phyloP scores from a whole-genome alignment of 1,140 invertebrate species.

The Aradophagus sp. region DNA sequence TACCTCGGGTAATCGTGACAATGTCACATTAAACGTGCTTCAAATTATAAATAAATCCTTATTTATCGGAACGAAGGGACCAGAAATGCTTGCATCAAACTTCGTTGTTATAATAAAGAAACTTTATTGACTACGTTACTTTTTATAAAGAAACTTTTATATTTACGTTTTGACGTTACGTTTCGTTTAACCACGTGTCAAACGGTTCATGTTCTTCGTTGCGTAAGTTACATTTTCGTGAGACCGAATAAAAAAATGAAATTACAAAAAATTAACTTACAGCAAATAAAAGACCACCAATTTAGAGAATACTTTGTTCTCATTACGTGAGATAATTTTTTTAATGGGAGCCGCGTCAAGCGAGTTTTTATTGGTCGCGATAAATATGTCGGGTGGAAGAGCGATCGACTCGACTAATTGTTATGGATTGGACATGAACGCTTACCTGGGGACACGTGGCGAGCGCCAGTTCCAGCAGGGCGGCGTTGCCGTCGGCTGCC shows the following conservation, averaged over 20 bases:
- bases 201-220: not conserved
- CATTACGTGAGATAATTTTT: slow-evolving; percentile 7
- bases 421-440: slow-evolving; percentile 7
- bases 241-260: not conserved
- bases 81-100: slow-evolving; percentile 4
- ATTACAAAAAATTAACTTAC: too few relatives aligned
- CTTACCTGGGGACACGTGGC: slow-evolving; percentile 75
- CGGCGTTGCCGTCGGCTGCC: slow-evolving; percentile 83
- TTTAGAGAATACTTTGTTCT: too few relatives aligned
- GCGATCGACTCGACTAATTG: slow-evolving; percentile 24
- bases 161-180: slow-evolving; percentile 8
- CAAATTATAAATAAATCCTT: slow-evolving; percentile 11
- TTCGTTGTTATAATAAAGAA: slow-evolving; percentile 7
- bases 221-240: not conserved
- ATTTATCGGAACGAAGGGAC: slow-evolving; percentile 9
- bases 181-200: slow-evolving; percentile 1
- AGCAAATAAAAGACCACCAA: too few relatives aligned
- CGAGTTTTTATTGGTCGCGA: not conserved
- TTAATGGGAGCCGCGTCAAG: not conserved
- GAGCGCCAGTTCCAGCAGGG: slow-evolving; percentile 79
- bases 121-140: slow-evolving; percentile 9
- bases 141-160: slow-evolving; percentile 11
- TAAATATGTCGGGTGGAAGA: not conserved
- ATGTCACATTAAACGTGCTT: not conserved
- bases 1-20: too few relatives aligned